Evolutionary conservation across 2,888 invertebrate species (phyloP), one percentile per base, ranked within the genome.

Genomic region (Axea sp.): DNA sequence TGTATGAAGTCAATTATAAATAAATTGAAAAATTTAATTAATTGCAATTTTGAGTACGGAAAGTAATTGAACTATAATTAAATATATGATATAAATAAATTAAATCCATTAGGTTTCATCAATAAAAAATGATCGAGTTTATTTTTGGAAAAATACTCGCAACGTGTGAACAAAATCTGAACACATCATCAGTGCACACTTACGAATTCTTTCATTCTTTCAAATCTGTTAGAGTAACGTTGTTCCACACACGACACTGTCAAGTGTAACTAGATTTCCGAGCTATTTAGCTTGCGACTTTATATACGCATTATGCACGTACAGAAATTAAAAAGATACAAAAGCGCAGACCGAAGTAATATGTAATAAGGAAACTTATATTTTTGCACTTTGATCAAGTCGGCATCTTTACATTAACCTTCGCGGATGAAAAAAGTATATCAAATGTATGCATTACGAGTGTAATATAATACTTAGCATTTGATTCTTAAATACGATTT

Each of bases 311-410:
- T 49, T 41, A 59, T 51, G 64, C 31, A 64, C 45, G 30, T 28
- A 9, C 22, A 47, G 22, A 37, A 49, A 69, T 43, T 39, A 12
- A 28, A 72, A 55, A 39, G 43, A 53, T 22, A 35, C 65, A 72
- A 37, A 72, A 57, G 64, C 43, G 43, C 49, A 49, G 15, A 1
- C 30, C 26, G 12, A 35, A 30, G 55, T 55, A 45, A 60, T 53
- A 49, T 69, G 45, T 69, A 69, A 59, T 43, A 51, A 69, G 59
- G 59, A 67, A 67, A 67, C 67, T 41, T 33, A 33, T 43, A 43
- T 59, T 68, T 59, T 24, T 60, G 69, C 14, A 53, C 69, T 69
- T 69, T 69, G 69, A 43, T 65, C 64, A 28, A 53, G 47, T 41
- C 9, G n/a, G 35, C 49, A 39, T 26, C 41, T 41, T 57, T 64